Percentiles rank a stretch among this genome's conserved stretches.
Conservation (phyloP, 1,140 invertebrate species). For the Drosophila neocordata region DNA sequence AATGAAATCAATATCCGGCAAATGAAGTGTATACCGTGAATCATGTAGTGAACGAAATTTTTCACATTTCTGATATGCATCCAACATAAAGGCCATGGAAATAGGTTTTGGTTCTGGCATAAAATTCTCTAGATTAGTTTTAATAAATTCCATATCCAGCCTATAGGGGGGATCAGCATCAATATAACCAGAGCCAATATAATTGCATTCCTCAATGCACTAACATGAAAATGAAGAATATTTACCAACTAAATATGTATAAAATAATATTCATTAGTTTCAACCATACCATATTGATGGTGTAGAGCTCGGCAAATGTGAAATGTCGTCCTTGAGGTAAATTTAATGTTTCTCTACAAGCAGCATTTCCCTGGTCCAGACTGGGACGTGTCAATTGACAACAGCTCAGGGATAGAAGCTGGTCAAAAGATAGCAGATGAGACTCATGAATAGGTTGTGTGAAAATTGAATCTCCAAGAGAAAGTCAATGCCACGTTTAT, state of each 20-base stretch:
- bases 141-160: conserved; percentile 50
- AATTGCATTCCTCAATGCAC: conserved; percentile 72
- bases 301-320: conserved; percentile 51
- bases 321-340: conserved; percentile 39
- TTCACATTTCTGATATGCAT: conserved; percentile 51
- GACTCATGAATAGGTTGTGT: too few relatives aligned
- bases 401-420: conserved; percentile 53
- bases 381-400: conserved; percentile 56
- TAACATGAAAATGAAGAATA: not conserved
- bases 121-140: conserved; percentile 34
- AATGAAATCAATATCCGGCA: conserved; percentile 65
- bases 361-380: conserved; percentile 43
- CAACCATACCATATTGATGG: conserved; percentile 60
- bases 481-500: too few relatives aligned
- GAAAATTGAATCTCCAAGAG: not conserved
- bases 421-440: not conserved
- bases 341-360: conserved; percentile 37
- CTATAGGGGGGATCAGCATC: conserved; percentile 61
- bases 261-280: not conserved
- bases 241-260: not conserved
- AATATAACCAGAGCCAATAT: conserved; percentile 51
- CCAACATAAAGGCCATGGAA: conserved; percentile 48
- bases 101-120: conserved; percentile 48
- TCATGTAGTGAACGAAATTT: conserved; percentile 42
- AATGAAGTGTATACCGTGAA: conserved; percentile 42